Evolutionary conservation across 2,888 invertebrate species (phyloP).

Genomic region (Clepsis dumicolana): DNA sequence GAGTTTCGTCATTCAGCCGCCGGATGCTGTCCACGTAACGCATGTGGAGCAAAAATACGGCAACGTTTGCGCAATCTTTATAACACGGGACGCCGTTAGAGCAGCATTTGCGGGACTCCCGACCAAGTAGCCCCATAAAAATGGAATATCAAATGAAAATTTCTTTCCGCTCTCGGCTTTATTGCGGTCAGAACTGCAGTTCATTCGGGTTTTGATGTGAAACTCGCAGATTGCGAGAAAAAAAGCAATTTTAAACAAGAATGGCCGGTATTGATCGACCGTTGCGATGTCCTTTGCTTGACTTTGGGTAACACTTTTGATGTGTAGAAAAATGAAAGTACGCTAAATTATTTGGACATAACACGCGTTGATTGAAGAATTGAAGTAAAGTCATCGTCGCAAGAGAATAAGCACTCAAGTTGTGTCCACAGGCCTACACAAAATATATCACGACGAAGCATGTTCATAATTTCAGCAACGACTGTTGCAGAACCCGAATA

Average conservation of each 20-base stretch:
- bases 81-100: constrained; percentile 44
- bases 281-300: neutral
- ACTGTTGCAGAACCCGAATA: constrained; percentile 47
- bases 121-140: constrained; percentile 63
- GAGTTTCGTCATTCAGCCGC: constrained; percentile 23
- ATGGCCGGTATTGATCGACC: neutral
- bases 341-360: neutral
- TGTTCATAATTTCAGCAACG: constrained; percentile 28
- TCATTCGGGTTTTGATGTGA: constrained; percentile 47
- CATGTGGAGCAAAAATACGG: constrained; percentile 49
- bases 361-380: neutral
- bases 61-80: constrained; percentile 53
- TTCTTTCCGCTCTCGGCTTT: constrained; percentile 64
- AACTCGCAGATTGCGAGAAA: neutral
- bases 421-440: neutral
- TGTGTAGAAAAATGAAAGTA: too few relatives aligned
- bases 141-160: constrained; percentile 71
- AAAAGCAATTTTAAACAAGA: constrained; percentile 4
- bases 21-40: constrained; percentile 45
- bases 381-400: neutral
- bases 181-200: constrained; percentile 63
- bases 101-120: constrained; percentile 54
- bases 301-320: too few relatives aligned
- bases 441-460: constrained; percentile 17
- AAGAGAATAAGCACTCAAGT: constrained; percentile 3